Evolutionary conservation across 1,140 invertebrate species (phyloP).

Genomic region (Xylocopa sonorina): DNA sequence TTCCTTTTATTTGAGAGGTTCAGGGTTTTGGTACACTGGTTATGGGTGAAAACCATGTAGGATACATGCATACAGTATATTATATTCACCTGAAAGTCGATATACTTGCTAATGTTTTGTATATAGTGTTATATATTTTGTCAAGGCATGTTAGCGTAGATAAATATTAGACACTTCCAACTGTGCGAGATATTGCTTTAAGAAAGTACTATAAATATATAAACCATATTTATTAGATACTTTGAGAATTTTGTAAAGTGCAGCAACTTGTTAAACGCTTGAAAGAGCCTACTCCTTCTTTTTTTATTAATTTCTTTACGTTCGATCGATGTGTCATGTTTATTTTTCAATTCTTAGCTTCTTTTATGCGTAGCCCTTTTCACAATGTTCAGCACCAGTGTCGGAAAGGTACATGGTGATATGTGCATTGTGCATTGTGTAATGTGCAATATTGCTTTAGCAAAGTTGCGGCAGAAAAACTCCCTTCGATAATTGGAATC

Average conservation of each 20-base stretch:
- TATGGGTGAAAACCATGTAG: constrained; percentile 54
- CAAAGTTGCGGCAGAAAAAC: constrained; percentile 22
- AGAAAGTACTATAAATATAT: constrained; percentile 25
- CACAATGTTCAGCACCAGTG: background rate
- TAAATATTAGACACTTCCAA: constrained; percentile 49
- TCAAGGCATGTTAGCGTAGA: constrained; percentile 58
- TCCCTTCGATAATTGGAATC: constrained; percentile 9
- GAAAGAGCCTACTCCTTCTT: constrained; percentile 19
- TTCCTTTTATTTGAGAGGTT: constrained; percentile 39
- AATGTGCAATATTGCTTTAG: background rate
- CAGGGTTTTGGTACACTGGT: constrained; percentile 60
- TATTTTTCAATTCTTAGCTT: constrained; percentile 21
- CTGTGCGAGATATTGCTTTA: constrained; percentile 51
- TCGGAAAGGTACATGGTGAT: background rate
- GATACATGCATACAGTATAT: constrained; percentile 43
- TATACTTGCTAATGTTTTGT: constrained; percentile 47
- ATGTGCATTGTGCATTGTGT: background rate
- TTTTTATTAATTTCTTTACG: constrained; percentile 15
- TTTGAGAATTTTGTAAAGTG: background rate
- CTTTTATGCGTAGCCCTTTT: constrained; percentile 26
- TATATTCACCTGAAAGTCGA: constrained; percentile 28
- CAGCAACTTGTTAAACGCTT: constrained; percentile 22
- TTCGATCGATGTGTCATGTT: background rate
- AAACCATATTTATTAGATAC: background rate
- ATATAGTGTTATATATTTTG: constrained; percentile 47